Base-by-base conservation (phyloP, 2,113 vertebrate genomes). In the Kryptolebias marmoratus region DNA sequence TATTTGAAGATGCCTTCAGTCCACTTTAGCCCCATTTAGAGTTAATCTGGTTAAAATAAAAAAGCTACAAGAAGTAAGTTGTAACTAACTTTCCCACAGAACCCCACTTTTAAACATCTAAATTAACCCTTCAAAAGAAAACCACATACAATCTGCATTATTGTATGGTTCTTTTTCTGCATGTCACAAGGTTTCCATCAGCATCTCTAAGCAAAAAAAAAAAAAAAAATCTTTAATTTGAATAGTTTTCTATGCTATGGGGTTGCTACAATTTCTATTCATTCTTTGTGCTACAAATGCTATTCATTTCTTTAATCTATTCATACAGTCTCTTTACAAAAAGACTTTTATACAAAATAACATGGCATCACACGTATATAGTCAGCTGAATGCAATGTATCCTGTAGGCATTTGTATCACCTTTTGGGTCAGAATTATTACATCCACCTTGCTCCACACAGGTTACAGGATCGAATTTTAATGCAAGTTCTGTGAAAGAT, bases 131-230 rank as follows among this genome's bases (percentile, higher is more conserved):
- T 7, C 60, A 64, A 74, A 49, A 15, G 27, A 64, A 15, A 30
- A 50, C 14, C 28, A 13, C 11, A 27, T 49, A 59, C 2, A 48
- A 61, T 28, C 30, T 32, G 42, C 44, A 2, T 36, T 42, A 42
- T 70, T 62, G 8, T 13, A 44, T 54, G 4, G 3, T 11, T 0
- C 32, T 9, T 55, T 58, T 58, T 62, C 52, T 69, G 31, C 13
- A 52, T 62, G 42, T 75, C 31, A 16, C 31, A 66, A 54, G 50
- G 10, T 58, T 71, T 63, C 13, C 56, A 11, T 69, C 11, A 44
- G 15, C 27, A 44, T 44, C 11, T 54, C 7, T n/a, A 11, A 27
- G 4, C 15, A 66, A 56, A 77, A 49, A 30, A 50, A 58, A 62
- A 62, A 56, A 77, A 42, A 42, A 50, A 57, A 62, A 45, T 27